These are phyloP conservation scores for Thereva nobilitata DNA, from an alignment of 2,888 invertebrate species.

Conservation along the genomic window DNA sequence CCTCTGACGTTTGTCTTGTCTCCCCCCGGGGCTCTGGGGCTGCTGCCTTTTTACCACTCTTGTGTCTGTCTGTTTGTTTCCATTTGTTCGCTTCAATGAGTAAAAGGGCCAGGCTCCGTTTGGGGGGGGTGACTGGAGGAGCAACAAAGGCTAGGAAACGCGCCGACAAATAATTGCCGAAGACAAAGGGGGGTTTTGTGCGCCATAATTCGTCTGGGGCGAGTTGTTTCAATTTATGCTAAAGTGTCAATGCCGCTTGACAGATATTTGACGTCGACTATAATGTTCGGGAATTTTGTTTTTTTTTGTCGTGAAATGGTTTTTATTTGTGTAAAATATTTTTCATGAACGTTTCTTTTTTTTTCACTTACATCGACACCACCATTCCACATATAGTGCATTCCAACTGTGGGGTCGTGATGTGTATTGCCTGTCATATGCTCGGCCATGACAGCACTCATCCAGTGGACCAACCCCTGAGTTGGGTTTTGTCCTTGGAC, in stretches of 20 bases:
- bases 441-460: constrained; percentile 92
- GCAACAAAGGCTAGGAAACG: constrained; percentile 15
- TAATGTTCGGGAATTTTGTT: too few species aligned
- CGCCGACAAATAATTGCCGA: not conserved
- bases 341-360: not conserved
- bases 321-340: too few species aligned
- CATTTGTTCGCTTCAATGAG: constrained; percentile 31
- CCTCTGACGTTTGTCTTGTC: constrained; percentile 19
- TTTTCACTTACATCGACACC: constrained; percentile 56
- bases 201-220: not conserved
- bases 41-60: constrained; percentile 13
- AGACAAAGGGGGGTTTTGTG: not conserved
- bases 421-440: constrained; percentile 84
- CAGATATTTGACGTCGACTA: too few species aligned
- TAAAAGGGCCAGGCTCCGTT: constrained; percentile 17
- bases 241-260: too few species aligned
- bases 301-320: too few species aligned
- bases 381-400: constrained; percentile 61
- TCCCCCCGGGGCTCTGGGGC: constrained; percentile 6
- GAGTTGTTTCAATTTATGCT: too few species aligned
- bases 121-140: constrained; percentile 7
- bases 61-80: constrained; percentile 35
- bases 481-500: constrained; percentile 67
- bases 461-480: constrained; percentile 90
- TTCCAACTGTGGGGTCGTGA: constrained; percentile 62